A percentile compares a stretch with the other conserved stretches of the same genome.
These are phyloP conservation scores for Microcebus tavaratra DNA, from an alignment of 2,113 vertebrate species.

Conservation along the genomic window DNA sequence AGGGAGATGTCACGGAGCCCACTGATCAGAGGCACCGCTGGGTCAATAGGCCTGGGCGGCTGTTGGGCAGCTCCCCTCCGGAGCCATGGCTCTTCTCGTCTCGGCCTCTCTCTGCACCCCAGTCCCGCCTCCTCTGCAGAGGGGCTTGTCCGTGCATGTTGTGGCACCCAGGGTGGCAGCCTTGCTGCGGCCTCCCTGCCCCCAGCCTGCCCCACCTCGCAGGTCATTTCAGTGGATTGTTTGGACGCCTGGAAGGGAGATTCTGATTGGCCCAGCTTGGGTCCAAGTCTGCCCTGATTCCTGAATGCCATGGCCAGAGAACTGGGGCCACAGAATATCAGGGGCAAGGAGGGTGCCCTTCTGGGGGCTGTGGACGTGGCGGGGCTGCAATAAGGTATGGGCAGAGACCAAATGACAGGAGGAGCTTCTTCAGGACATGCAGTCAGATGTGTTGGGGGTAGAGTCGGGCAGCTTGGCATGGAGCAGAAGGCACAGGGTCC, in stretches of 20 bases:
- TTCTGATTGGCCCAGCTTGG: background rate
- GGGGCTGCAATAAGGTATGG: background rate
- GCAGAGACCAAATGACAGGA: background rate
- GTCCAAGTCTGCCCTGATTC: background rate
- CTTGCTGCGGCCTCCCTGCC: fast-evolving
- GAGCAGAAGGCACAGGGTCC: background rate
- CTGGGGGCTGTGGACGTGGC: background rate
- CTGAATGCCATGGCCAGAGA: background rate
- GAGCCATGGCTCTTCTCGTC: background rate
- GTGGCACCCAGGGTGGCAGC: fast-evolving
- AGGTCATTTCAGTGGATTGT: background rate
- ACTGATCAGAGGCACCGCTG: background rate
- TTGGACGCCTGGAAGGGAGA: background rate
- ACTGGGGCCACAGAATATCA: conserved; percentile 62
- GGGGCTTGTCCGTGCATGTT: background rate
- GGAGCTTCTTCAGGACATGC: background rate
- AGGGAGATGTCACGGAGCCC: background rate
- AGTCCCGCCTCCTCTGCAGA: background rate
- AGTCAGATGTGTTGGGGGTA: background rate
- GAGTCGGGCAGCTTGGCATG: background rate
- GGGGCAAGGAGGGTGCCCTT: background rate
- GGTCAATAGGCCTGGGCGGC: background rate
- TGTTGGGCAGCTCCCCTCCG: background rate
- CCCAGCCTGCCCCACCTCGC: no score
- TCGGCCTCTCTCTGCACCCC: background rate